Base-by-base conservation (phyloP, 2,113 vertebrate genomes). In the Prunella himalayana region DNA sequence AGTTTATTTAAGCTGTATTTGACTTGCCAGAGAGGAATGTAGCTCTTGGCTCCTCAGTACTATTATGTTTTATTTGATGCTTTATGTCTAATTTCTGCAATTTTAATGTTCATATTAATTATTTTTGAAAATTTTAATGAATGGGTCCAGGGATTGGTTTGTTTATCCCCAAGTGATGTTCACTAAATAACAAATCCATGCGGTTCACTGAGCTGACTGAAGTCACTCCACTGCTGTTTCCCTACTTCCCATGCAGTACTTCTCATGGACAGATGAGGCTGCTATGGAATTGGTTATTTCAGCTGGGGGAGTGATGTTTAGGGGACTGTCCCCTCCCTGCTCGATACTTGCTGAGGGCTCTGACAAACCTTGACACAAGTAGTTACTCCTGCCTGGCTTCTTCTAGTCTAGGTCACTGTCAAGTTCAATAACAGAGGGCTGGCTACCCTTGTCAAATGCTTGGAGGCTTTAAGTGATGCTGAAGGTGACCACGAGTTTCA, bases 231-330 rank as follows among this genome's bases (percentile, higher is more conserved):
- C 41, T 30, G 35, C 50, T 27, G 23, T 56, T 88, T 65, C 73
- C 35, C 31, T 75, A 0, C 21, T 83, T 49, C 8, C 42, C n/a
- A 1, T 91, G 94, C 89, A 92, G 81, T 95, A 69, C 95, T 75
- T 69, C 57, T 60, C 42, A 20, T 2, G 84, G 75, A 76, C 96
- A 91, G 94, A 31, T 17, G 93, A 78, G 89, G 89, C 45, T 82
- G 93, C 96, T 95, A 4, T 90, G 66, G 57, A 87, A 82, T 70
- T 71, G 61, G n/a, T 64, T 69, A 42, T 87, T 68, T 65, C 33
- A 2, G 10, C 23, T 65, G 33, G n/a, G 14, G 3, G 9, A 60
- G 28, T 12, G 68, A 13, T 77, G 4, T 41, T 76, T 56, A n/a
- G 33, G 56, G 35, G n/a, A 41, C 22, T 14, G 24, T 47, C 14